Conservation (phyloP, 1,140 invertebrate species). For the Papilio glaucus region DNA sequence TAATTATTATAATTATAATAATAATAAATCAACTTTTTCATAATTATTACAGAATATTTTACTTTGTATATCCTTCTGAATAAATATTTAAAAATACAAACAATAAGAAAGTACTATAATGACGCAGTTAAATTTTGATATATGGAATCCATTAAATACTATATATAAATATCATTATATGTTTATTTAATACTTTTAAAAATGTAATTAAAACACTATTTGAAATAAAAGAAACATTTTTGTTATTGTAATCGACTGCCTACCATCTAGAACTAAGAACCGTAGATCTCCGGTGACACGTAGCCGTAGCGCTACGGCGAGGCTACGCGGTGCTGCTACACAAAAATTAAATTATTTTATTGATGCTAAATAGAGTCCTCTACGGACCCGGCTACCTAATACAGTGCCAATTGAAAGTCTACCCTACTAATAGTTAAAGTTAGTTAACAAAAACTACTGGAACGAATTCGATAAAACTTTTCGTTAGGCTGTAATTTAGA, state of each 20-base stretch:
- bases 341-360: background rate
- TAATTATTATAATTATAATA: slow-evolving; percentile 82
- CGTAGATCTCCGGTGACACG: background rate
- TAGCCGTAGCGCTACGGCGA: background rate
- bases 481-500: too few species aligned
- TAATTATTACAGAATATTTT: slow-evolving; percentile 77
- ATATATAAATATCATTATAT: background rate
- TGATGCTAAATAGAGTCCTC: too few species aligned
- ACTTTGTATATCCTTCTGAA: slow-evolving; percentile 47
- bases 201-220: slow-evolving; percentile 4
- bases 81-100: slow-evolving; percentile 23
- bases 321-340: background rate
- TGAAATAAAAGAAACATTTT: background rate
- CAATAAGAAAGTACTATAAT: slow-evolving; percentile 17
- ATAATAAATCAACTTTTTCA: slow-evolving; percentile 83
- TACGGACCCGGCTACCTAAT: too few species aligned
- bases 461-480: too few species aligned
- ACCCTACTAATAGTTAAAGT: too few species aligned
- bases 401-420: too few species aligned
- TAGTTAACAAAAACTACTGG: too few species aligned
- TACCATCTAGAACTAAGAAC: background rate
- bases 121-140: slow-evolving; percentile 21
- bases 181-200: background rate
- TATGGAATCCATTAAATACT: slow-evolving; percentile 9
- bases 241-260: background rate